These are phyloP conservation scores for Erannis defoliaria DNA, from an alignment of 2,888 invertebrate species.

Conservation along the genomic window DNA sequence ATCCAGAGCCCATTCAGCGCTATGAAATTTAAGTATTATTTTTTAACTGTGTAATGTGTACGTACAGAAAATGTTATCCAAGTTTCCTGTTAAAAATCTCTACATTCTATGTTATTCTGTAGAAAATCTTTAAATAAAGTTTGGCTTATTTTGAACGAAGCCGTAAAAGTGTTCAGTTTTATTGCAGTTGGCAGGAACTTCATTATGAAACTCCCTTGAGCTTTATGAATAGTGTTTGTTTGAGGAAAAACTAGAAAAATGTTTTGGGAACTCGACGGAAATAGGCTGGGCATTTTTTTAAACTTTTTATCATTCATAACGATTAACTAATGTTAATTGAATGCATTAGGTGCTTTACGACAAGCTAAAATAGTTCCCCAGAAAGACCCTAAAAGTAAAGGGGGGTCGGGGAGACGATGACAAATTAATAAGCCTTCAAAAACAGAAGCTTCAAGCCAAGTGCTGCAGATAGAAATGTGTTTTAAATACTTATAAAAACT, in stretches of 20 bases:
- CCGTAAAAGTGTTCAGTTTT: constrained; percentile 25
- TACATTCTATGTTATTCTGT: background rate
- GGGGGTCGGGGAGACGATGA: too few species aligned
- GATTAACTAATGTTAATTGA: too few species aligned
- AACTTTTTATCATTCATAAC: background rate
- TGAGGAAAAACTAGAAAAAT: constrained; percentile 5
- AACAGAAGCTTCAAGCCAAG: too few species aligned
- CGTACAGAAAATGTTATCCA: background rate
- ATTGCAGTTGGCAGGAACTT: constrained; percentile 26
- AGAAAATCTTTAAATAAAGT: constrained; percentile 14
- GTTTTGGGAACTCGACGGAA: background rate
- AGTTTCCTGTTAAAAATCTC: background rate
- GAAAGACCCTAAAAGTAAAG: too few species aligned
- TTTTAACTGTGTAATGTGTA: too few species aligned
- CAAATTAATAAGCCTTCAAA: too few species aligned
- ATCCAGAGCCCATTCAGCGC: too few species aligned
- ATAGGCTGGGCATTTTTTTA: background rate
- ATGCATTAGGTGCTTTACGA: too few species aligned
- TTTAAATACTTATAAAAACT: too few species aligned
- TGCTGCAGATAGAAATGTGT: background rate
- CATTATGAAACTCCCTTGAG: constrained; percentile 15
- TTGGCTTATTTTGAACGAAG: constrained; percentile 10
- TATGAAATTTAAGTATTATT: too few species aligned
- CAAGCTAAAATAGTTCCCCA: too few species aligned
- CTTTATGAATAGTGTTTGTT: constrained; percentile 11